These are phyloP conservation scores for Crioceris asparagi DNA, from an alignment of 2,888 invertebrate species.

Conservation along the genomic window DNA sequence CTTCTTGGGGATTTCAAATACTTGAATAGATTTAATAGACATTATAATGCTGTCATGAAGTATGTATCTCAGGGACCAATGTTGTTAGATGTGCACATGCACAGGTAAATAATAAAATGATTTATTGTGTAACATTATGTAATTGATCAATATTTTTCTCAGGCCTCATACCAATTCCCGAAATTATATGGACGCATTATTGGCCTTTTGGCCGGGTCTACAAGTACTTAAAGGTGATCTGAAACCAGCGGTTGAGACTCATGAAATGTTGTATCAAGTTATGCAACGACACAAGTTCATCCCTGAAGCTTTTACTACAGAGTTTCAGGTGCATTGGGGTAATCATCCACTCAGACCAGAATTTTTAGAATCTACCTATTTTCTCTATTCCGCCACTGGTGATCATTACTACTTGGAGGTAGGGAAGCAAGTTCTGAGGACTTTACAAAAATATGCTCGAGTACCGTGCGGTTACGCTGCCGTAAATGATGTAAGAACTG, in stretches of 20 bases:
- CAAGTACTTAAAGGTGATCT: constrained; percentile 78
- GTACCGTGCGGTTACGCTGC: constrained; percentile 97
- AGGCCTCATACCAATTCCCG: constrained; percentile 86
- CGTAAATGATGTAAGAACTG: constrained; percentile 43
- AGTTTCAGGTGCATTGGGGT: constrained; percentile 96
- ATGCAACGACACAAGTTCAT: constrained; percentile 96
- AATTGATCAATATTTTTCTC: no score
- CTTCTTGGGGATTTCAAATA: constrained; percentile 89
- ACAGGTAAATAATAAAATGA: no score
- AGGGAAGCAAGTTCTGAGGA: constrained; percentile 78
- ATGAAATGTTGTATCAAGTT: constrained; percentile 97
- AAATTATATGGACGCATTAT: constrained; percentile 93
- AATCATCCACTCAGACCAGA: constrained; percentile 95
- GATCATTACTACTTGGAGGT: constrained; percentile 93
- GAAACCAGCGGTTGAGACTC: constrained; percentile 95
- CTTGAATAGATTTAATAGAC: constrained; percentile 85
- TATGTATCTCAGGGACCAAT: constrained; percentile 90
- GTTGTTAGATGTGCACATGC: constrained; percentile 85
- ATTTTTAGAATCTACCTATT: constrained; percentile 96
- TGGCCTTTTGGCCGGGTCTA: constrained; percentile 97
- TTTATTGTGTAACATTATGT: no score
- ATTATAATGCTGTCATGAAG: constrained; percentile 94
- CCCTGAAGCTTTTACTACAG: constrained; percentile 97
- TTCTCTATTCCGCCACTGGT: constrained; percentile 87
- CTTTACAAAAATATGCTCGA: constrained; percentile 79